Percentiles rank a stretch among this genome's conserved stretches.
Evolutionary conservation across 2,888 invertebrate genomes (phyloP).

Genomic region (Leptopterna dolabrata): DNA sequence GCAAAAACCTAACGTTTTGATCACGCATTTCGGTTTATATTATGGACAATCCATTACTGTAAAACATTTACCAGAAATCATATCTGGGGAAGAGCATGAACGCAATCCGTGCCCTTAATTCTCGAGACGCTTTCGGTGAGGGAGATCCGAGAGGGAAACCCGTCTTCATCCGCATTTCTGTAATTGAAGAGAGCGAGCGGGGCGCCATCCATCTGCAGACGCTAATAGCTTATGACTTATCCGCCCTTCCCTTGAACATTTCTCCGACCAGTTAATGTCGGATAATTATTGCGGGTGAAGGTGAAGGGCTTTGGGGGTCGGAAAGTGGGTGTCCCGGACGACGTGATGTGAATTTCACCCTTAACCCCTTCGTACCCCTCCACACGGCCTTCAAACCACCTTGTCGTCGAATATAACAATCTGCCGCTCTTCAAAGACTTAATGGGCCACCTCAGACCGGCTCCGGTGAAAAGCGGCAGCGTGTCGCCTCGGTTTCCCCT

Average conservation of each 20-base stretch:
- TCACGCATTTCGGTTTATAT: neutral
- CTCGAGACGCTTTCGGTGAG: neutral
- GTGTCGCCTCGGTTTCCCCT: neutral
- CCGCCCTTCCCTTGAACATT: neutral
- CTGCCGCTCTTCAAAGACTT: neutral
- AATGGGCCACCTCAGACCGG: neutral
- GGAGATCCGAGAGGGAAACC: neutral
- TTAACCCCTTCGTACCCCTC: neutral
- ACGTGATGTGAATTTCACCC: conserved; percentile 24
- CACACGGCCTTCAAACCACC: no score
- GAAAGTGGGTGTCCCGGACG: conserved; percentile 5
- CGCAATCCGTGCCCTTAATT: neutral
- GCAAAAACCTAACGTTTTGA: no score
- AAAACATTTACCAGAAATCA: neutral
- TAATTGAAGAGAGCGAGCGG: conserved; percentile 3
- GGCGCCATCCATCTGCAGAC: neutral
- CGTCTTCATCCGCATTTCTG: neutral
- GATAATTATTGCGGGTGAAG: conserved; percentile 3
- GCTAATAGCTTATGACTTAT: neutral
- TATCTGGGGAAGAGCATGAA: neutral
- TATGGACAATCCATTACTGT: neutral
- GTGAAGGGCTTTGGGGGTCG: neutral
- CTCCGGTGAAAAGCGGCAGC: neutral
- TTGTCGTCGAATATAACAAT: conserved; percentile 2
- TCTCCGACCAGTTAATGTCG: conserved; percentile 2